phyloP scores from a whole-genome alignment of 2,888 invertebrate species.

The Luperina nickerlii region DNA sequence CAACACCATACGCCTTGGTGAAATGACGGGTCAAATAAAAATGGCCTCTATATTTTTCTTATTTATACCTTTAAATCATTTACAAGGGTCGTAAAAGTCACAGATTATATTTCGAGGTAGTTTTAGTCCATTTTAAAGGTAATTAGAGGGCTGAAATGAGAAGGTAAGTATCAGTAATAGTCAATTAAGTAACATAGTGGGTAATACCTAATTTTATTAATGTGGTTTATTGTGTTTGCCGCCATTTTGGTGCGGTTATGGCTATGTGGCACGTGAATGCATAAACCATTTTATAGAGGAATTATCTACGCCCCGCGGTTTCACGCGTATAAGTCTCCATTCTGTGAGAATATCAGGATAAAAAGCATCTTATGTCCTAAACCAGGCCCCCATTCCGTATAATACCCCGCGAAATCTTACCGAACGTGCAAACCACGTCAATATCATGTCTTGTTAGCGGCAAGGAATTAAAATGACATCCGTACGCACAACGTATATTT shows the following conservation, averaged over 20 bases:
- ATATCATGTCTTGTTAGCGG: too few relatives aligned
- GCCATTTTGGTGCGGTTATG: slow-evolving; percentile 22
- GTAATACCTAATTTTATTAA: slow-evolving; percentile 9
- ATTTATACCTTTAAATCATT: slow-evolving; percentile 69
- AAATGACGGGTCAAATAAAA: slow-evolving; percentile 33
- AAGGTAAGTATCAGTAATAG: slow-evolving; percentile 63
- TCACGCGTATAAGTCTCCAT: too few relatives aligned
- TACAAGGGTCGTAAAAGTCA: slow-evolving; percentile 74
- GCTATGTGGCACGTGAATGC: slow-evolving; percentile 21
- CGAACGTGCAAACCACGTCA: too few relatives aligned
- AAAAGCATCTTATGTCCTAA: too few relatives aligned
- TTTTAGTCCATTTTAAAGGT: slow-evolving; percentile 77
- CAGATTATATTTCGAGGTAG: slow-evolving; percentile 74
- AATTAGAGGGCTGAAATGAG: slow-evolving; percentile 78
- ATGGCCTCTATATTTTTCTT: slow-evolving; percentile 64
- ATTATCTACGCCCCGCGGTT: too few relatives aligned
- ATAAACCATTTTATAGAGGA: slow-evolving; percentile 6
- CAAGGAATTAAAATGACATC: too few relatives aligned
- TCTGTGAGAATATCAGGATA: too few relatives aligned
- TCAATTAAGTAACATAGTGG: slow-evolving; percentile 63
- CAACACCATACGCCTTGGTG: neutral
- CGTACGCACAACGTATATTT: too few relatives aligned
- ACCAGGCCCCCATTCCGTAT: too few relatives aligned
- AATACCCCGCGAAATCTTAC: too few relatives aligned
- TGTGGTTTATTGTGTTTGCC: slow-evolving; percentile 21